Percentiles rank a stretch among this genome's conserved stretches.
These are phyloP conservation scores for Adelphocoris suturalis DNA, from an alignment of 2,888 invertebrate genomes.

Conservation along the genomic window DNA sequence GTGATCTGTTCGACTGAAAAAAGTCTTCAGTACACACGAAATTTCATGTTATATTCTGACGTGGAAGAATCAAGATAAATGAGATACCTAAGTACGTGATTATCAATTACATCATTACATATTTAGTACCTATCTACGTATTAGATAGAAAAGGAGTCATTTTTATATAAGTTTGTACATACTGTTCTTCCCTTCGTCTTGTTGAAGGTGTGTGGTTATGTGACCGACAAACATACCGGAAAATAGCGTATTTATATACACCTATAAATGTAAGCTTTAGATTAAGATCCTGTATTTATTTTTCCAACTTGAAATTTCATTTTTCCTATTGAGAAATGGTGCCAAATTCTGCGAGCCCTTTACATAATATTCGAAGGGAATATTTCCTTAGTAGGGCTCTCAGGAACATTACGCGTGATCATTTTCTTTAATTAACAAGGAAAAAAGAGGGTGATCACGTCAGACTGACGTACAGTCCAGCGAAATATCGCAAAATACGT, in stretches of 20 bases:
- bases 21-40: too few species aligned
- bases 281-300: background rate
- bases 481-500: background rate
- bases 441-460: background rate
- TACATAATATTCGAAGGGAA: background rate
- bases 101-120: too few species aligned
- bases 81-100: too few species aligned
- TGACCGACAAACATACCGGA: too few species aligned
- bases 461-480: background rate
- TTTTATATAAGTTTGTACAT: conserved; percentile 18
- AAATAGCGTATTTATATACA: background rate
- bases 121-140: background rate
- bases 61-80: too few species aligned
- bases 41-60: too few species aligned
- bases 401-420: background rate
- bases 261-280: background rate
- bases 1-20: too few species aligned
- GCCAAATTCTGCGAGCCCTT: conserved; percentile 28
- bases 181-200: background rate
- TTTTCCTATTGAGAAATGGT: background rate
- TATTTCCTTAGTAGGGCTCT: background rate
- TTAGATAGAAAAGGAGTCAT: conserved; percentile 11
- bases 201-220: background rate
- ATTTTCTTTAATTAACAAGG: background rate
- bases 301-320: background rate